Evolutionary conservation across 2,113 vertebrate species (phyloP).

Genomic region (Eonycteris spelaea): DNA sequence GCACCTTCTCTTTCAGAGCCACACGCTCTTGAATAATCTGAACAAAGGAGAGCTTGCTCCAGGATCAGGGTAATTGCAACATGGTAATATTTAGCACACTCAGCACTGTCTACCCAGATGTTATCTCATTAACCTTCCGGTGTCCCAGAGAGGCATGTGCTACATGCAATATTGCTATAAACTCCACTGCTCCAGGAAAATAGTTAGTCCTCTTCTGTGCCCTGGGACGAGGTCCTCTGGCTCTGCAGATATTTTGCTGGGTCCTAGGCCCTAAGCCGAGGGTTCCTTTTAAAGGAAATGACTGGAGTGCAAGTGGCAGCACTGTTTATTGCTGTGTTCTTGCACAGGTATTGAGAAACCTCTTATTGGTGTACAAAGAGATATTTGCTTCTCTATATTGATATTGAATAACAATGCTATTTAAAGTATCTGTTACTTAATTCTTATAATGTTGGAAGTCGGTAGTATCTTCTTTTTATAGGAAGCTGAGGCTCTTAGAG

Average conservation of each 20-base stretch:
- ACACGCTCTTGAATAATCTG: neutral
- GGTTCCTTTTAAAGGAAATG: neutral
- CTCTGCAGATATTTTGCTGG: neutral
- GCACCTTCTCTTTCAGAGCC: neutral
- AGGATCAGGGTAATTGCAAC: slow-evolving; percentile 11
- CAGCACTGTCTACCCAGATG: slow-evolving; percentile 44
- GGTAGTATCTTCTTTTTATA: neutral
- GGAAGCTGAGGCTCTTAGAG: neutral
- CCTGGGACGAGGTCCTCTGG: neutral
- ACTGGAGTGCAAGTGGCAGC: neutral
- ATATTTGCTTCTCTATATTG: neutral
- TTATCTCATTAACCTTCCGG: slow-evolving; percentile 41
- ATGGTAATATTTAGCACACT: neutral
- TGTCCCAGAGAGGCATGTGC: neutral
- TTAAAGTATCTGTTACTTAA: neutral
- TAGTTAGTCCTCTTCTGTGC: neutral
- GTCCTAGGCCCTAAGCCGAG: too few relatives aligned
- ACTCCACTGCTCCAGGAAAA: neutral
- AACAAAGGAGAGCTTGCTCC: neutral
- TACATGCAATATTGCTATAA: neutral
- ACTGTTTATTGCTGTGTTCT: neutral
- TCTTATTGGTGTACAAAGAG: neutral
- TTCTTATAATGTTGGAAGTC: neutral
- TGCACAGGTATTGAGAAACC: neutral
- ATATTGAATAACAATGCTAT: neutral